These are phyloP conservation scores for Oncorhynchus clarkii DNA, from an alignment of 2,113 vertebrate genomes.

Conservation along the genomic window DNA sequence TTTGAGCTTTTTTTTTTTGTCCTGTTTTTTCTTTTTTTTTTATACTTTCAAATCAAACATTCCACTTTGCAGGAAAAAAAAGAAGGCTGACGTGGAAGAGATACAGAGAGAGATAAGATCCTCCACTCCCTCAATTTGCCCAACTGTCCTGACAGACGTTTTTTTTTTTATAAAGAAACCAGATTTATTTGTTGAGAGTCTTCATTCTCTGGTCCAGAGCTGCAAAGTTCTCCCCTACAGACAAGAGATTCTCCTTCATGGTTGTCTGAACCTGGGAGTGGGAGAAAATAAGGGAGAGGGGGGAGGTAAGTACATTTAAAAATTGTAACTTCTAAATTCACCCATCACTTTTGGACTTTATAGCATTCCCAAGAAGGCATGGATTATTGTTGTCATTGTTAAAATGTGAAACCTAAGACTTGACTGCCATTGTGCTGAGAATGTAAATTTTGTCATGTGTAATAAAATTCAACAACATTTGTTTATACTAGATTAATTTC, in stretches of 20 bases:
- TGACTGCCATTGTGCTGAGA: too few relatives aligned
- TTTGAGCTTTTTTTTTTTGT: conserved; percentile 1
- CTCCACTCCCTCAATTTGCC: conserved; percentile 47
- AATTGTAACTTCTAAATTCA: too few relatives aligned
- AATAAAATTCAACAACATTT: too few relatives aligned
- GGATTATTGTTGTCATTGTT: too few relatives aligned
- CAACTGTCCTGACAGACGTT: conserved; percentile 10
- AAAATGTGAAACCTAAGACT: too few relatives aligned
- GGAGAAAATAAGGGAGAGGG: background rate
- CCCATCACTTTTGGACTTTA: too few relatives aligned
- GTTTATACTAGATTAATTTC: too few relatives aligned
- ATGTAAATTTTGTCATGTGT: too few relatives aligned
- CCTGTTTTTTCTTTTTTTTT: too few relatives aligned
- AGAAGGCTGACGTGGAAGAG: conserved; percentile 51
- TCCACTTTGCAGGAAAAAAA: conserved; percentile 24
- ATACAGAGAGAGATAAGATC: conserved; percentile 27
- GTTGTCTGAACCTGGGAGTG: conserved; percentile 83
- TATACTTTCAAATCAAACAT: conserved; percentile 44
- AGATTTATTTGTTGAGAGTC: conserved; percentile 80
- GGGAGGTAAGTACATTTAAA: too few relatives aligned
- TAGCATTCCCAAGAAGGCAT: too few relatives aligned
- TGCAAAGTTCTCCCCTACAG: conserved; percentile 84
- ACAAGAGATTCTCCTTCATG: conserved; percentile 85
- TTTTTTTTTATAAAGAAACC: background rate
- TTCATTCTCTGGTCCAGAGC: conserved; percentile 85